A percentile compares a stretch with the other conserved stretches of the same genome.
Evolutionary conservation across 2,113 vertebrate genomes (phyloP).

Genomic region (Hydrolagus affinis): DNA sequence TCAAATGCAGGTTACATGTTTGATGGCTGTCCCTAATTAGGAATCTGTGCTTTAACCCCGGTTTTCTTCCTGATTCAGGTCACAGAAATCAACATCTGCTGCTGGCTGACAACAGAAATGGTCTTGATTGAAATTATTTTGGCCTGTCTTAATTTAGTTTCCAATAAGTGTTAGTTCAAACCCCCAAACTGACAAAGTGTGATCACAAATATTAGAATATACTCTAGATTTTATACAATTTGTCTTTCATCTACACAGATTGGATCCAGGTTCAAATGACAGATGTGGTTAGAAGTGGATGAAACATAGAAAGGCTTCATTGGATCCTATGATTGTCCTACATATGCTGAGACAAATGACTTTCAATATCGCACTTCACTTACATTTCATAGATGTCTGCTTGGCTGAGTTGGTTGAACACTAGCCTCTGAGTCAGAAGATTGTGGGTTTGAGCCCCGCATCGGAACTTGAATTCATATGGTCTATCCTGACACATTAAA

Average conservation of each 20-base stretch:
- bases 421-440: too few species aligned
- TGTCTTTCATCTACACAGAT: too few species aligned
- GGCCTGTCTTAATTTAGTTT: neutral
- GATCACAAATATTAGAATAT: too few species aligned
- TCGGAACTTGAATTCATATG: too few species aligned
- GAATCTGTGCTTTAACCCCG: neutral
- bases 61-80: neutral
- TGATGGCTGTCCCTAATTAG: neutral
- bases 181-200: neutral
- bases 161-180: neutral
- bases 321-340: neutral
- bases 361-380: too few species aligned
- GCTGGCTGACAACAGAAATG: neutral
- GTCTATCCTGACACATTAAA: too few species aligned
- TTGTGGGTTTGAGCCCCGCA: too few species aligned
- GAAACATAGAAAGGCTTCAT: neutral
- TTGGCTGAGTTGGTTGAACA: too few species aligned
- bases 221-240: too few species aligned
- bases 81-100: neutral
- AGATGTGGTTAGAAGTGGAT: neutral
- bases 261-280: neutral
- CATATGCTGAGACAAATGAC: neutral
- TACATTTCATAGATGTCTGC: too few species aligned
- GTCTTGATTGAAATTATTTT: neutral
- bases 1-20: neutral